Percentiles rank a stretch among this genome's conserved stretches.
These are phyloP conservation scores for Ernsta delagoae DNA, from an alignment of 2,888 invertebrate species.

Conservation along the genomic window DNA sequence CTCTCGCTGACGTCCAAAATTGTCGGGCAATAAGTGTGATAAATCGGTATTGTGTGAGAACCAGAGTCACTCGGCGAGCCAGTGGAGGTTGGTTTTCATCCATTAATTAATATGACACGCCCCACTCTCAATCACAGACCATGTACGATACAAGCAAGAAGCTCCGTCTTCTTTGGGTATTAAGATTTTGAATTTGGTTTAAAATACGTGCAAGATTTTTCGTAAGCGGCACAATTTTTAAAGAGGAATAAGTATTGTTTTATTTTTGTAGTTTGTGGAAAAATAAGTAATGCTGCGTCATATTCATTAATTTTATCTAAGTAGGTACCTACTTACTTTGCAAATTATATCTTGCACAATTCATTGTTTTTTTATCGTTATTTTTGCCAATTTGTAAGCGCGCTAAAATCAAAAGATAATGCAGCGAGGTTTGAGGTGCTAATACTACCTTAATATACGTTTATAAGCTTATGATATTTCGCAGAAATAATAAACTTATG, in stretches of 20 bases:
- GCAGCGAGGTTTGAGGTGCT: constrained; percentile 23
- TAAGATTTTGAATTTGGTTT: background rate
- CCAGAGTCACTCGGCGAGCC: constrained; percentile 63
- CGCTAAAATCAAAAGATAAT: constrained; percentile 7
- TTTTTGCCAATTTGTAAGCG: background rate
- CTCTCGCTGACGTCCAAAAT: constrained; percentile 78
- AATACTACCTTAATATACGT: constrained; percentile 36
- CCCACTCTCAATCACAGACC: constrained; percentile 71
- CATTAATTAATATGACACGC: constrained; percentile 81
- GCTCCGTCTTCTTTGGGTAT: constrained; percentile 1
- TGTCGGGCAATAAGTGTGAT: constrained; percentile 80
- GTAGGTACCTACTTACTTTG: too few species aligned
- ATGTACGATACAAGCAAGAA: background rate
- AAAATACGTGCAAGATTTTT: background rate
- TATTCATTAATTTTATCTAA: too few species aligned
- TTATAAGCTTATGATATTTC: constrained; percentile 53
- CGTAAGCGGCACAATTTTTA: background rate
- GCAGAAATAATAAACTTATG: constrained; percentile 42
- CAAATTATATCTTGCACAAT: too few species aligned
- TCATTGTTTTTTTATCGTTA: background rate
- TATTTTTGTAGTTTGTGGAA: too few species aligned
- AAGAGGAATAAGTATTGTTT: too few species aligned
- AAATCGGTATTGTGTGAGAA: constrained; percentile 79
- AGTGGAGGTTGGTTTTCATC: constrained; percentile 69
- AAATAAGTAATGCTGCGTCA: too few species aligned